Conservation (phyloP, 2,888 invertebrate genomes). For the Geotrupes spiniger region DNA sequence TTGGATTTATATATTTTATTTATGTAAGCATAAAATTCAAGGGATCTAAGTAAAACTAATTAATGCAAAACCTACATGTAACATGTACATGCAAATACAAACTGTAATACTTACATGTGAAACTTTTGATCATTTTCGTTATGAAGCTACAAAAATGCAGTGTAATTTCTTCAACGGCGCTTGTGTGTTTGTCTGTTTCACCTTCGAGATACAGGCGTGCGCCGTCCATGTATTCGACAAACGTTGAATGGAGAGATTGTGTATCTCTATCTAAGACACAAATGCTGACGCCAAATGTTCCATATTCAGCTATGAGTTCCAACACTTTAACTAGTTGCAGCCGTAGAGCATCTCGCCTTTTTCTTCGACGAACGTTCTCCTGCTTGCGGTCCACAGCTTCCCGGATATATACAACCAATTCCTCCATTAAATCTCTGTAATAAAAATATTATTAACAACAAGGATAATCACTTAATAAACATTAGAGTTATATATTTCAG, state of each 20-base stretch:
- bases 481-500: conserved; percentile 6
- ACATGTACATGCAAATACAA: too few species aligned
- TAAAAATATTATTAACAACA: too few species aligned
- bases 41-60: conserved; percentile 7
- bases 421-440: conserved; percentile 91
- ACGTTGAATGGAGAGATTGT: conserved; percentile 78
- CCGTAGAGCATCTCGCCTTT: conserved; percentile 87
- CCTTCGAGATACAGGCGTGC: conserved; percentile 86
- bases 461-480: conserved; percentile 1
- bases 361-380: conserved; percentile 89
- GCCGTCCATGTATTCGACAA: conserved; percentile 95
- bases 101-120: conserved; percentile 76
- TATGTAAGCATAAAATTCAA: conserved; percentile 5
- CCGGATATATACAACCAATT: conserved; percentile 83
- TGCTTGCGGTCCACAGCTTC: conserved; percentile 97
- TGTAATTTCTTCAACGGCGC: conserved; percentile 83
- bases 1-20: too few species aligned
- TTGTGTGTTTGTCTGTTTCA: conserved; percentile 91
- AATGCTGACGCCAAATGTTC: conserved; percentile 78
- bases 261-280: conserved; percentile 56
- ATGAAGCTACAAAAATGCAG: conserved; percentile 94
- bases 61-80: neutral
- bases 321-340: conserved; percentile 89
- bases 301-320: conserved; percentile 88
- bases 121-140: conserved; percentile 89